Base-by-base conservation (phyloP, 2,888 invertebrate species). In the Brachypalpus laphriformis region DNA sequence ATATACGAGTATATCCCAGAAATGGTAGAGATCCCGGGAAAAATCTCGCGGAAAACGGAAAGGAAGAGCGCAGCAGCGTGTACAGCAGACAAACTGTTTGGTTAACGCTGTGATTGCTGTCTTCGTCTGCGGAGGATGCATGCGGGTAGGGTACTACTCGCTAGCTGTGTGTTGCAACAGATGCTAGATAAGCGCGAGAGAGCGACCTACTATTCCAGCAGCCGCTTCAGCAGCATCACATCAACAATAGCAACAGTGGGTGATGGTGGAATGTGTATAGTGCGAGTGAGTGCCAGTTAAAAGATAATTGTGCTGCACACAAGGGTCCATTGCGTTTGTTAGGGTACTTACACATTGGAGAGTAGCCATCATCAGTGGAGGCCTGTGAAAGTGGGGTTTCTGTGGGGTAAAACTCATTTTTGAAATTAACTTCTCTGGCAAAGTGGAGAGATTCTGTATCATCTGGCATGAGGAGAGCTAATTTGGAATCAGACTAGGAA, bases 181-280 rank as follows among this genome's bases (percentile, higher is more conserved):
- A 85, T 85, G 85, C 81, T 75, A 85, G 85, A 85, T 85, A 85
- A 81, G 85, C 65, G 85, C 65, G 63, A 71, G 78, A 78, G 78
- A 65, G 70, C 80, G 83, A 85, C 83, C 83, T 83, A 80, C 74
- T 70, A 65, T 77, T 77, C 11, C 56, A 37, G 37, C 3, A 9
- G 45, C 63, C 28, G 25, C 25, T n/a, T 18, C 49, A 28, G 22
- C 68, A 47, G 5, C 59, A 42, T 57, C 56, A 25, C 40, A 40
- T 22, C 47, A 56, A 37, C 20, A 56, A 40, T 45, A 61, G 16
- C 18, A 74, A 37, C 56, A 70, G 68, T 81, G 81, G 68, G 81
- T 74, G 81, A 63, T 71, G 76, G 59, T 37, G 63, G 25, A 70
- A 65, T 80, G 68, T 51, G 47, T 68, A 31, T 47, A 54, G 80